Evolutionary conservation across 2,797 vertebrate genomes (phyloP).

Genomic region (Myotis myotis): DNA sequence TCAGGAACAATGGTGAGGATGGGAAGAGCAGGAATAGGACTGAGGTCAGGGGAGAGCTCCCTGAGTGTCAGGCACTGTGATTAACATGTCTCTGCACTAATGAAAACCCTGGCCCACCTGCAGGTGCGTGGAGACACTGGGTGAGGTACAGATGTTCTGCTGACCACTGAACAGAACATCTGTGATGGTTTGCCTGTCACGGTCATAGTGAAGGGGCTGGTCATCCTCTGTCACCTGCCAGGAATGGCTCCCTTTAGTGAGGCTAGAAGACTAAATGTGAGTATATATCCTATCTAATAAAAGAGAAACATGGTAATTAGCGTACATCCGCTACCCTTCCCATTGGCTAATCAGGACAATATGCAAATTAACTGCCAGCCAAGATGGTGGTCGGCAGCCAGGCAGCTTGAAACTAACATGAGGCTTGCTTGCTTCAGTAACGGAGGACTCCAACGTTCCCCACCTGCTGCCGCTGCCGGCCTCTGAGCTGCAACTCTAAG

Average conservation of each 20-base stretch:
- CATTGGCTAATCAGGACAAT: too few species aligned
- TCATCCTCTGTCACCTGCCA: neutral
- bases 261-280: neutral
- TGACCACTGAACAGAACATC: neutral
- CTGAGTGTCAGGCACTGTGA: neutral
- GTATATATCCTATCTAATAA: too few species aligned
- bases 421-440: too few species aligned
- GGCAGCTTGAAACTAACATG: too few species aligned
- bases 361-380: too few species aligned
- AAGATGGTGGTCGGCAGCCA: too few species aligned
- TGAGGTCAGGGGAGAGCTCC: slow-evolving; percentile 12
- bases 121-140: neutral
- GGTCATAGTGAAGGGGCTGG: neutral
- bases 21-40: slow-evolving; percentile 25
- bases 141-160: neutral
- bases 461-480: too few species aligned
- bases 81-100: neutral
- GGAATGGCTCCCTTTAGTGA: neutral
- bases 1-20: neutral
- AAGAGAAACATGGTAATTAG: too few species aligned
- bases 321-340: too few species aligned
- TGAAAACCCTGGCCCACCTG: neutral
- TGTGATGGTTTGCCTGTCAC: neutral
- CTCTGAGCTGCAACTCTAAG: too few species aligned
- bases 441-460: too few species aligned